Evolutionary conservation across 2,113 vertebrate genomes (phyloP), one percentile per base, ranked within the genome.

Genomic region (Colistium nudipinnis): DNA sequence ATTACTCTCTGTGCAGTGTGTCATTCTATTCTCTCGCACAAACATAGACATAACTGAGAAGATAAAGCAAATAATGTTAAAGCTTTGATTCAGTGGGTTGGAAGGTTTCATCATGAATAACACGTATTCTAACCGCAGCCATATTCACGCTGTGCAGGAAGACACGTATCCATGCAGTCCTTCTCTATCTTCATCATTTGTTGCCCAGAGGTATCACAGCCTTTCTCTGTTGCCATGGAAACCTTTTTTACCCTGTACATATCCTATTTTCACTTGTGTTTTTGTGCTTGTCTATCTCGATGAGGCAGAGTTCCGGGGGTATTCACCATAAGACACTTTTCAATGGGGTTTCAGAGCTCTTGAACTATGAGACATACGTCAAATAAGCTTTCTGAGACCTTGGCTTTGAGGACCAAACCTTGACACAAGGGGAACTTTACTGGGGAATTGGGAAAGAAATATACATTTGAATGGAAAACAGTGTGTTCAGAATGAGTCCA

Each of bases 221-320:
- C 55, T 71, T 69, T 78, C 62, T 78, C 47, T 72, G 87, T 92
- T 92, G 54, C 88, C 88, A 93, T 91, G 84, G 88, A 83, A 89
- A 91, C 88, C n/a, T n/a, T 49, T 87, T 84, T 87, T 63, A 78
- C 62, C 62, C 75, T 89, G 81, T 81, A 87, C 73, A 80, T 89
- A 83, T 85, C 59, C 71, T 77, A 71, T 91, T 88, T 87, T 84
- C 78, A 75, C 75, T 72, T 83, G 60, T 74, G 56, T 76, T 84
- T 67, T 68, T 81, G 64, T 48, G 71, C 64, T 81, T 78, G 81
- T 86, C 84, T 64, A 72, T 83, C 56, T 89, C 43, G 78, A 49
- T 73, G 60, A 86, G 66, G 47, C 57, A 61, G 54, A 60, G 45
- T 53, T 78, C 68, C 74, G 68, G 60, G 62, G 47, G 60, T 62